Percentiles rank a stretch among this genome's conserved stretches.
Conservation (phyloP, 2,888 invertebrate genomes). For the Tetragnatha montana region DNA sequence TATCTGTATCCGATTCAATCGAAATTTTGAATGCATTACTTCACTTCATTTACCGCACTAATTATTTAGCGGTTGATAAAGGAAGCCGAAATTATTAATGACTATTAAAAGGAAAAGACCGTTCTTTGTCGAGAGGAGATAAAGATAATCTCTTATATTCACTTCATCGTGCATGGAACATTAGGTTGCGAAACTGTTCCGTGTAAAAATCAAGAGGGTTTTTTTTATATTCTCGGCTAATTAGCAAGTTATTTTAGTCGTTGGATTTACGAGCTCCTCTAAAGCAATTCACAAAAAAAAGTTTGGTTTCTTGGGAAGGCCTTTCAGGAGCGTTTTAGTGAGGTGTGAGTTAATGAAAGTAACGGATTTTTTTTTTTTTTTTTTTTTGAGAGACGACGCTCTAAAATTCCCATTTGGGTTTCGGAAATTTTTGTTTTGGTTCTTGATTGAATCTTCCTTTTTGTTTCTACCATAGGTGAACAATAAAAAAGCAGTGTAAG, state of each 20-base stretch:
- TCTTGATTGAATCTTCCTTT: too few species aligned
- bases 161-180: not conserved
- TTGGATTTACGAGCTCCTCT: not conserved
- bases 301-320: too few species aligned
- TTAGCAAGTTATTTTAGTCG: not conserved
- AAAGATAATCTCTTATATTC: not conserved
- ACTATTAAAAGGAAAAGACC: not conserved
- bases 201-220: not conserved
- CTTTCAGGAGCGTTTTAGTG: too few species aligned
- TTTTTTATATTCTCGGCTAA: not conserved
- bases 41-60: not conserved
- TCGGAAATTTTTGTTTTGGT: too few species aligned
- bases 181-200: not conserved
- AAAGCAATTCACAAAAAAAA: not conserved
- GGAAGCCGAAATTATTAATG: not conserved
- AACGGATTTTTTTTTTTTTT: too few species aligned
- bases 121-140: not conserved
- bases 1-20: not conserved
- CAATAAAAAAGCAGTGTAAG: too few species aligned
- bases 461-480: too few species aligned
- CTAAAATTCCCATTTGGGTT: too few species aligned
- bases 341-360: too few species aligned
- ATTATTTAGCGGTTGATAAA: not conserved
- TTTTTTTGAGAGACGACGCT: too few species aligned
- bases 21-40: not conserved